These are phyloP conservation scores for Hozukius guyotensis DNA, from an alignment of 2,797 vertebrate species.

Conservation along the genomic window DNA sequence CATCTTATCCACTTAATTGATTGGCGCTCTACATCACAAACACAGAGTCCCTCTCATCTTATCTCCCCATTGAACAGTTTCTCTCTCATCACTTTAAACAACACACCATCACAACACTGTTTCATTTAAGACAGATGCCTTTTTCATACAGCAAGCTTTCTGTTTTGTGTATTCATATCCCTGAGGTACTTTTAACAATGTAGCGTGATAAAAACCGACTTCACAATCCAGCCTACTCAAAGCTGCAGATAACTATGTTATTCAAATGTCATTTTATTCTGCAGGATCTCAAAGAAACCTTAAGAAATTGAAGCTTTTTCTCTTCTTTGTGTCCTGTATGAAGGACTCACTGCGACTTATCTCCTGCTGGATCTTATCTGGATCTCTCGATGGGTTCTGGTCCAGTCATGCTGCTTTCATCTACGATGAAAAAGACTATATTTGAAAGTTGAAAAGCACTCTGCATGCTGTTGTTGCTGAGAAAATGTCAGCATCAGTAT, in stretches of 20 bases:
- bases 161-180: constrained; percentile 12
- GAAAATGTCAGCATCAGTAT: constrained; percentile 45
- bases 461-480: constrained; percentile 36
- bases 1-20: constrained; percentile 68
- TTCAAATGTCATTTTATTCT: constrained; percentile 49
- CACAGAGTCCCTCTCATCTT: constrained; percentile 26
- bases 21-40: constrained; percentile 48
- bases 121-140: constrained; percentile 2
- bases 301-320: constrained; percentile 36
- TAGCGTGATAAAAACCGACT: constrained; percentile 9
- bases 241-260: constrained; percentile 36
- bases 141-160: not conserved
- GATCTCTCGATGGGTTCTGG: constrained; percentile 59
- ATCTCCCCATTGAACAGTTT: constrained; percentile 23
- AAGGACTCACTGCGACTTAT: constrained; percentile 51
- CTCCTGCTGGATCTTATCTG: constrained; percentile 64
- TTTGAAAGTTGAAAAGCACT: constrained; percentile 64
- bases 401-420: constrained; percentile 62
- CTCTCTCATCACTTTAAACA: constrained; percentile 29
- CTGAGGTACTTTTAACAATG: constrained; percentile 22
- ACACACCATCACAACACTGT: constrained; percentile 2
- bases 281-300: constrained; percentile 39
- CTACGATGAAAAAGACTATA: constrained; percentile 45
- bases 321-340: constrained; percentile 48
- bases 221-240: constrained; percentile 5